These are phyloP conservation scores for Lophotis ruficrista DNA, from an alignment of 2,113 vertebrate species.

Conservation along the genomic window DNA sequence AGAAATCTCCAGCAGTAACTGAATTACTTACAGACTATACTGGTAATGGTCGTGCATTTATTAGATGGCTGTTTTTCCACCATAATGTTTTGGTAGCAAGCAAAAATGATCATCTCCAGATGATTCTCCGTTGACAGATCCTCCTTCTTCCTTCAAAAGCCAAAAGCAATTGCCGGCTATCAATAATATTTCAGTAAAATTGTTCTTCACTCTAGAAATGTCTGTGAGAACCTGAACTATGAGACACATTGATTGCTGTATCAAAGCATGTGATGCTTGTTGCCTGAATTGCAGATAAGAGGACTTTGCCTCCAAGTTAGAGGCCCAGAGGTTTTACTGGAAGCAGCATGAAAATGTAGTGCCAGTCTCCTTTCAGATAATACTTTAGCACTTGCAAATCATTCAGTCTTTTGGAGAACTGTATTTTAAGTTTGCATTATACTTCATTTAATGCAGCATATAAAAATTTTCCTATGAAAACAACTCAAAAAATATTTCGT, in stretches of 20 bases:
- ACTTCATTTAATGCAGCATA: neutral
- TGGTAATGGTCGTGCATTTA: neutral
- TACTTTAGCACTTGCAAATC: neutral
- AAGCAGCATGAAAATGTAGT: neutral
- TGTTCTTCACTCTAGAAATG: neutral
- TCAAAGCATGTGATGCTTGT: neutral
- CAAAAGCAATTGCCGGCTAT: neutral
- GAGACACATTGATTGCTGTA: neutral
- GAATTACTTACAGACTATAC: neutral
- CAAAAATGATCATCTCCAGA: neutral
- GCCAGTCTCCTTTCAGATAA: neutral
- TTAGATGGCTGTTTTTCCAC: neutral
- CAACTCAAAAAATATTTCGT: neutral
- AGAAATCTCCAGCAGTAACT: neutral
- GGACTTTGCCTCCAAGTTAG: neutral
- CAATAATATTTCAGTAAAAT: neutral
- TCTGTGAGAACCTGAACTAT: neutral
- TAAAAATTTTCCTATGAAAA: slow-evolving; percentile 22
- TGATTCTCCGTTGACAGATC: neutral
- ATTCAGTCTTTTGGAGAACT: neutral
- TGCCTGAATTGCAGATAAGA: neutral
- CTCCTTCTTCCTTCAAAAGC: neutral
- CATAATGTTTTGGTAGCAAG: neutral
- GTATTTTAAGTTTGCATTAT: neutral
- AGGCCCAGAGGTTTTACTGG: neutral